Base-by-base conservation (phyloP, 2,113 vertebrate genomes). In the Neogale vison region DNA sequence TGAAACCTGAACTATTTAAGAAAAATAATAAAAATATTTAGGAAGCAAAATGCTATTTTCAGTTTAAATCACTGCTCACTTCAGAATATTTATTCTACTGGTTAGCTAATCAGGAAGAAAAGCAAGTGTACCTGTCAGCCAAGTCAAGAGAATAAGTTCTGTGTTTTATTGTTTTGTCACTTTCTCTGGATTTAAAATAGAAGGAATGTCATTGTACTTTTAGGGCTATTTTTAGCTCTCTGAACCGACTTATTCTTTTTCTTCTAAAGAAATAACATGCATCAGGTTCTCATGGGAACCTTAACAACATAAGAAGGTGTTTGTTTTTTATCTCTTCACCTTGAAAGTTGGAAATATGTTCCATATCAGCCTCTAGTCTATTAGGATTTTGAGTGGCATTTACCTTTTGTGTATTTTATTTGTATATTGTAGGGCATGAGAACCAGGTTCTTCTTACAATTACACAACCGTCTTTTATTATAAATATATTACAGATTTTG, bases 11-110 rank as follows among this genome's bases (percentile, higher is more conserved):
- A 98, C 71, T 57, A 90, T 95, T 97, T 98, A 95, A 97, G 96
- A 65, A 98, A 97, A 97, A 94, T 63, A 96, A 92, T 96, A 96
- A 97, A 97, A 98, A 55, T 96, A 97, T 96, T 96, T 93, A 97
- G 90, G 11, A 84, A 90, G 47, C 18, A 76, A 88, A 97, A 71
- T 61, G 14, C 87, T 95, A 63, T 81, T 88, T 96, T 94, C 39
- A 94, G 47, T 98, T 93, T 88, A 94, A 88, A 96, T 69, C 61
- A 80, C 61, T 96, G 34, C 55, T 47, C 79, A 74, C 50, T 50
- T 83, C 90, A 71, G 77, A 94, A 84, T 77, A 95, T 71, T 67
- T 96, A 79, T 93, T 98, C 55, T 96, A 63, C 52, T 95, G 5
- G n/a, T 82, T 97, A 94, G 47, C 92, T 98, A 97, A 77, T 97